Evolutionary conservation across 2,888 invertebrate genomes (phyloP).

Genomic region (Autographa pulchrina): DNA sequence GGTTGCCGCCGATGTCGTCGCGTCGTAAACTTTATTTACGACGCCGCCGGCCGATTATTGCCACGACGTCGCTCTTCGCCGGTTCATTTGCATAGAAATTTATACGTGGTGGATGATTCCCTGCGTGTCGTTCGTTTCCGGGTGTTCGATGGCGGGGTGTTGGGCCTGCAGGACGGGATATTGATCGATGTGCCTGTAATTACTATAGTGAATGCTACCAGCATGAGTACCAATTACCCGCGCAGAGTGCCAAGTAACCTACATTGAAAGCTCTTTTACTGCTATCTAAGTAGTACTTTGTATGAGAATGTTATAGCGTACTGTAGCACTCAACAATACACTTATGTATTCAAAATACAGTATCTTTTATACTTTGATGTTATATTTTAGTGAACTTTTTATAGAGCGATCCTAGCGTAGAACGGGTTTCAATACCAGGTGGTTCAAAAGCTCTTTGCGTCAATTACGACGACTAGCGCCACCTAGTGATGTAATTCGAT

Average conservation of each 20-base stretch:
- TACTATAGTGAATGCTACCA: slow-evolving; percentile 29
- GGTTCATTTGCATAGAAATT: slow-evolving; percentile 86
- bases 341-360: background rate
- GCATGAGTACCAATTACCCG: slow-evolving; percentile 47
- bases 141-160: slow-evolving; percentile 60
- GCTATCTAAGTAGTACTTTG: slow-evolving; percentile 14
- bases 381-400: background rate
- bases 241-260: slow-evolving; percentile 41
- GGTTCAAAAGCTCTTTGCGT: background rate
- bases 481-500: background rate
- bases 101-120: slow-evolving; percentile 77
- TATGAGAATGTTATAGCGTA: slow-evolving; percentile 4
- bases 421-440: slow-evolving; percentile 1
- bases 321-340: background rate
- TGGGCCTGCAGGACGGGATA: slow-evolving; percentile 46
- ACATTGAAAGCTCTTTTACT: slow-evolving; percentile 32
- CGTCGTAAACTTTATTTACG: slow-evolving; percentile 85
- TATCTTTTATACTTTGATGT: background rate
- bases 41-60: slow-evolving; percentile 79
- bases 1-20: slow-evolving; percentile 75
- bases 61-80: slow-evolving; percentile 76
- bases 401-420: background rate
- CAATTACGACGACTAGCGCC: background rate
- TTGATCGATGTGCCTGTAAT: slow-evolving; percentile 46
- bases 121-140: slow-evolving; percentile 65